phyloP scores from a whole-genome alignment of 2,888 invertebrate species.

The Amphiduros pacificus region DNA sequence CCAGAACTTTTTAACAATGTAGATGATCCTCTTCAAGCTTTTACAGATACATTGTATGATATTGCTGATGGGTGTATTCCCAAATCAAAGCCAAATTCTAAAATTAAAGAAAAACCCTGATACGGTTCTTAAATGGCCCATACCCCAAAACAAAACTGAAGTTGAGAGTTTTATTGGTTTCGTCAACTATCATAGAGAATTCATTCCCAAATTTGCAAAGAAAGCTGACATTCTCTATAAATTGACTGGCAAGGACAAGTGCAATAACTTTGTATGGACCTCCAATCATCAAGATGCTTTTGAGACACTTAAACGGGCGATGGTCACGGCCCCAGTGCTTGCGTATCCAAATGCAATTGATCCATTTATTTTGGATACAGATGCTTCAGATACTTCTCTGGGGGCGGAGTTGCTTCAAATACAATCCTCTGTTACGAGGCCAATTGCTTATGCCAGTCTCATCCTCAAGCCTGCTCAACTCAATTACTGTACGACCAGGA shows the following conservation, averaged over 20 bases:
- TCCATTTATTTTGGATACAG: conserved; percentile 1
- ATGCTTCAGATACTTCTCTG: background rate
- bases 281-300: background rate
- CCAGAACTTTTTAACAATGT: too few species aligned
- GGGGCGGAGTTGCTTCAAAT: background rate
- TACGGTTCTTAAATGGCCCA: background rate
- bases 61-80: too few species aligned
- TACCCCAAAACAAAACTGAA: background rate
- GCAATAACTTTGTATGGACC: background rate
- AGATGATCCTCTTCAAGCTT: too few species aligned
- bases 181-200: too few species aligned
- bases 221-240: too few species aligned
- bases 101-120: too few species aligned
- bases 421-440: background rate
- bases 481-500: background rate
- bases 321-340: background rate
- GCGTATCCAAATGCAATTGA: background rate
- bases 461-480: background rate
- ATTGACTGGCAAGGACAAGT: too few species aligned
- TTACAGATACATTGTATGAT: too few species aligned
- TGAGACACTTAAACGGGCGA: background rate
- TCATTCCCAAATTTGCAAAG: too few species aligned
- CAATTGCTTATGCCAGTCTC: background rate
- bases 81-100: too few species aligned
- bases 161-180: background rate